phyloP scores from a whole-genome alignment of 2,797 vertebrate genomes.

The Cottoperca gobio region DNA sequence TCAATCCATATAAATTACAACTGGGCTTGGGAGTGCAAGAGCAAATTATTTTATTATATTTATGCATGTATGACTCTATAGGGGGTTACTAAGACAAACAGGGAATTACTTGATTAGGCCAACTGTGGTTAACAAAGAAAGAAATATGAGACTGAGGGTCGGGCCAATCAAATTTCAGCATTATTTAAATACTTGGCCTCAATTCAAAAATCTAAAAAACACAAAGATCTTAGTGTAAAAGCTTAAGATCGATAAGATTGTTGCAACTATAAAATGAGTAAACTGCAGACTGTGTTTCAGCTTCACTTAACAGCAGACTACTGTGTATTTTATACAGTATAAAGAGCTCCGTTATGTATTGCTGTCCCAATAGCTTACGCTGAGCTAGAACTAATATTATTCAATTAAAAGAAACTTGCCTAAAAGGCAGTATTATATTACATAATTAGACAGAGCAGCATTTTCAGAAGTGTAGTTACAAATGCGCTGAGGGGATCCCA shows the following conservation, averaged over 20 bases:
- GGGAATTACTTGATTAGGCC: slow-evolving; percentile 84
- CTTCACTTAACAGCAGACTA: slow-evolving; percentile 1
- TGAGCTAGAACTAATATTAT: slow-evolving; percentile 91
- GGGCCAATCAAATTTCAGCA: slow-evolving; percentile 74
- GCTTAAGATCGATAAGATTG: slow-evolving; percentile 28
- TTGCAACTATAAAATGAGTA: slow-evolving; percentile 20
- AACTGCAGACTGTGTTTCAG: slow-evolving; percentile 2
- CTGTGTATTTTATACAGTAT: slow-evolving; percentile 38
- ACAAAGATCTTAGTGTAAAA: slow-evolving; percentile 55
- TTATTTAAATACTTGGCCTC: slow-evolving; percentile 68
- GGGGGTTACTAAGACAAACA: slow-evolving; percentile 84
- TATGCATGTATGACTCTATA: slow-evolving; percentile 86
- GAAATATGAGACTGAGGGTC: slow-evolving; percentile 72
- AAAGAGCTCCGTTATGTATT: slow-evolving; percentile 54
- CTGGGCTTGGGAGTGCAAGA: slow-evolving; percentile 84
- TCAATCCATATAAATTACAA: slow-evolving; percentile 90
- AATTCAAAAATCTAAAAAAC: slow-evolving; percentile 68
- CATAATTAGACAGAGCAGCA: slow-evolving; percentile 97
- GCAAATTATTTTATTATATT: slow-evolving; percentile 91
- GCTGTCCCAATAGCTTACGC: slow-evolving; percentile 80
- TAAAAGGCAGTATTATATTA: slow-evolving; percentile 99
- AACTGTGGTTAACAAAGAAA: slow-evolving; percentile 81
- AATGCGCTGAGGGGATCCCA: slow-evolving; percentile 97
- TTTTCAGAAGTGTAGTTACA: slow-evolving; percentile 98
- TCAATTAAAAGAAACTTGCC: slow-evolving; percentile 95